Base-by-base conservation (phyloP, 1,140 invertebrate species). In the Drosophila nebulosa region DNA sequence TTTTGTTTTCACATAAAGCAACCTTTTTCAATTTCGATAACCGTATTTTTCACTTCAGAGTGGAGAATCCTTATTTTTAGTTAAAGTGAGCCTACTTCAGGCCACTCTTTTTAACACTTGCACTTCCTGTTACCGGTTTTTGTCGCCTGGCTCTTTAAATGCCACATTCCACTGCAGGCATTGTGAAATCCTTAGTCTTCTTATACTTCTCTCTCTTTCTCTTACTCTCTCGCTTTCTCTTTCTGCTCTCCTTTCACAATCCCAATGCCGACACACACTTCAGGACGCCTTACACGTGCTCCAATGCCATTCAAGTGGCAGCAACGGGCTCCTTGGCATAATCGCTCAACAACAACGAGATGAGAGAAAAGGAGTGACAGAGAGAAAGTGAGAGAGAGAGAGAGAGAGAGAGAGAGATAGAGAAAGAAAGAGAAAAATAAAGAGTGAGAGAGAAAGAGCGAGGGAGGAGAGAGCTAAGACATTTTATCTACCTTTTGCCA, bases 211-310 rank as follows among this genome's bases (percentile, higher is more conserved):
- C 6, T 14, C 36, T n/a, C 3, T 16, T 3, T 5, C 36, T 39
- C 14, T 39, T 6, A 6, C 36, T n/a, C n/a, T 5, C 30, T 30
- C 5, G 4, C 4, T 39, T 16, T 16, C 69, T 68, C 68, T 77
- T 10, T 32, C 30, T 12, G n/a, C 10, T 30, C 7, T 30, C 2
- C 10, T 65, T 64, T 77, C 69, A 78, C 83, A 85, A 85, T 84
- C 73, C 80, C 80, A 85, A 46, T 80, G 68, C 80, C 81, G 80
- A 85, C 80, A 84, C 80, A 84, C 80, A 84, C 80, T 84, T 71
- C 77, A 85, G 73, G 39, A 77, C 80, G 80, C 80, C 77, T 84
- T 85, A 84, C 80, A 84, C 80, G 80, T 84, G 80, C 80, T 84
- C 77, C 80, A 55, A 70, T 69, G 78, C 78, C 69, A 74, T 86